These are phyloP conservation scores for Myopa tessellatipennis DNA, from an alignment of 2,888 invertebrate species.

Conservation along the genomic window DNA sequence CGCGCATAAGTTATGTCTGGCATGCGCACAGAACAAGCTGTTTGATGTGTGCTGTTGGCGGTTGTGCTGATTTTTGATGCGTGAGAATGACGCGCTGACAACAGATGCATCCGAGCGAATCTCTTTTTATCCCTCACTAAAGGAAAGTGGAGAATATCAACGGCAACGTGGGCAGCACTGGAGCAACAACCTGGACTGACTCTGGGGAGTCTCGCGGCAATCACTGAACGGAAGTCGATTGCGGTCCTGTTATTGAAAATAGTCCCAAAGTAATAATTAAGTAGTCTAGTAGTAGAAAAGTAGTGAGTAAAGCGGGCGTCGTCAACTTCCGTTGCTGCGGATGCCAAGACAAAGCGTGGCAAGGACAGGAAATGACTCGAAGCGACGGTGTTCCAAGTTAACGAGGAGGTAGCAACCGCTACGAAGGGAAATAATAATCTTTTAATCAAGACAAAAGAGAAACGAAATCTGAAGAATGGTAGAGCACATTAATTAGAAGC, in stretches of 20 bases:
- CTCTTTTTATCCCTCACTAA: not conserved
- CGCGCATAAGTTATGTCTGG: slow-evolving; percentile 18
- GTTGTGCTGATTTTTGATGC: slow-evolving; percentile 2
- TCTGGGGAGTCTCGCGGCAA: not conserved
- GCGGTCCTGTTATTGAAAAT: slow-evolving; percentile 20
- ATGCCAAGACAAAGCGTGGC: not conserved
- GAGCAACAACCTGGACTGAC: not conserved
- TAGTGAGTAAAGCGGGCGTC: not conserved
- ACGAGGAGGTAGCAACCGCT: not conserved
- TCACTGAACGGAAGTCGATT: slow-evolving; percentile 34
- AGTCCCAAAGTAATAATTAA: slow-evolving; percentile 35
- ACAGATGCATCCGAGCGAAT: not conserved
- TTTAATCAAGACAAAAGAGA: too few relatives aligned
- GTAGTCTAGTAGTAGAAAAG: not conserved
- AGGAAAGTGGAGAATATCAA: not conserved
- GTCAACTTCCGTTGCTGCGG: not conserved
- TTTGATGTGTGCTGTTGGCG: not conserved
- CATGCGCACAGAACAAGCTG: not conserved
- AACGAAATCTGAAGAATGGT: too few relatives aligned
- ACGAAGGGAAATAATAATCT: too few relatives aligned
- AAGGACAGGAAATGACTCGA: too few relatives aligned
- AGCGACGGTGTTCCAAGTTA: not conserved
- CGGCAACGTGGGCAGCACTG: not conserved
- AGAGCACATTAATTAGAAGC: too few relatives aligned
- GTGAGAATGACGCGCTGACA: slow-evolving; percentile 2